phyloP scores from a whole-genome alignment of 2,888 invertebrate genomes.

The Drosophila meridionalis region DNA sequence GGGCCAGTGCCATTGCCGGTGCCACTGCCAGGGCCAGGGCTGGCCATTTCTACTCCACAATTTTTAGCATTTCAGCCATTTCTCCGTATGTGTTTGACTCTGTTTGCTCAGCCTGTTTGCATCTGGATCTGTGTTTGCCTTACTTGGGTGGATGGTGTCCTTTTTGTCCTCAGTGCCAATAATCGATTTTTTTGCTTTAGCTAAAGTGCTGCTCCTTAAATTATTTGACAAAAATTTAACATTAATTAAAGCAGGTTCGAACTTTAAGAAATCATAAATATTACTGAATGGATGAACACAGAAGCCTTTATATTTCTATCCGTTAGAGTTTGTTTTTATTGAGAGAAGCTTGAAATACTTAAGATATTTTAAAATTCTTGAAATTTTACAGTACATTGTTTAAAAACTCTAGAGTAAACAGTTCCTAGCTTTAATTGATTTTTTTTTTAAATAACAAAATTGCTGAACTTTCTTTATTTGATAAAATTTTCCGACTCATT shows the following conservation, averaged over 20 bases:
- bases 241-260: neutral
- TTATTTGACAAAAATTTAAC: neutral
- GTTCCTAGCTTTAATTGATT: neutral
- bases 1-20: neutral
- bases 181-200: slow-evolving; percentile 53
- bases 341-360: neutral
- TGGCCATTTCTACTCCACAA: slow-evolving; percentile 15
- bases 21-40: slow-evolving; percentile 11
- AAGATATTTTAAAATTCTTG: neutral
- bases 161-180: slow-evolving; percentile 19
- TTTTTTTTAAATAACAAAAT: too few relatives aligned
- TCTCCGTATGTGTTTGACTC: slow-evolving; percentile 45
- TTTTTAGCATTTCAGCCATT: slow-evolving; percentile 56
- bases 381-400: too few relatives aligned
- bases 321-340: too few relatives aligned
- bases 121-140: slow-evolving; percentile 47
- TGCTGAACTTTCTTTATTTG: neutral
- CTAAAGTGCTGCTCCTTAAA: slow-evolving; percentile 25
- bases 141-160: slow-evolving; percentile 31
- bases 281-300: too few relatives aligned
- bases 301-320: too few relatives aligned
- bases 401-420: neutral
- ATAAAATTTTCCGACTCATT: neutral
- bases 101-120: slow-evolving; percentile 54
- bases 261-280: too few relatives aligned